A percentile compares a stretch with the other conserved stretches of the same genome.
Evolutionary conservation across 2,888 invertebrate species (phyloP).

Genomic region (Ennomos erosarius): DNA sequence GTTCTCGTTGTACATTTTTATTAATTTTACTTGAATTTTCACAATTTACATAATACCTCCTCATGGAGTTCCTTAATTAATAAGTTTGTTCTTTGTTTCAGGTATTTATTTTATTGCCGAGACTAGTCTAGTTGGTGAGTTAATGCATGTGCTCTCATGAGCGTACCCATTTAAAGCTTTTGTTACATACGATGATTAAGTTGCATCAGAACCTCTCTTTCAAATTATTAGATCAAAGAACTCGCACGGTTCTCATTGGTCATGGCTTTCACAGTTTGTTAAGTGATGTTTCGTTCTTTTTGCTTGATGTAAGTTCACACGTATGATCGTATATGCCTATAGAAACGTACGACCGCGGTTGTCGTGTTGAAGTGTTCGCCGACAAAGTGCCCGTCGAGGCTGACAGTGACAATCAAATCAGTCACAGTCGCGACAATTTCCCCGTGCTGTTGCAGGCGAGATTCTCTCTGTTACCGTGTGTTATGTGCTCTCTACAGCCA

Average conservation of each 20-base stretch:
- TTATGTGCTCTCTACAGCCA: slow-evolving; percentile 42
- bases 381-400: slow-evolving; percentile 71
- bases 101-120: slow-evolving; percentile 57
- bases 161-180: slow-evolving; percentile 25
- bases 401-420: slow-evolving; percentile 76
- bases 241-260: slow-evolving; percentile 26
- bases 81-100: slow-evolving; percentile 65
- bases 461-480: slow-evolving; percentile 43
- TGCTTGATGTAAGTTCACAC: slow-evolving; percentile 32
- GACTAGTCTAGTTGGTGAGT: slow-evolving; percentile 41
- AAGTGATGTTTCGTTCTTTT: slow-evolving; percentile 29
- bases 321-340: slow-evolving; percentile 18
- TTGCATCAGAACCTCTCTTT: slow-evolving; percentile 23
- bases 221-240: slow-evolving; percentile 36
- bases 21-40: slow-evolving; percentile 19
- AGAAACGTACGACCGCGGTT: slow-evolving; percentile 22
- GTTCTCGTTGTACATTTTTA: slow-evolving; percentile 28
- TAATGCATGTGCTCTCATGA: slow-evolving; percentile 18
- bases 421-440: slow-evolving; percentile 72
- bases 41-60: slow-evolving; percentile 2
- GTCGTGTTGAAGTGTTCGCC: slow-evolving; percentile 45
- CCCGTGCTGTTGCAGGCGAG: slow-evolving; percentile 24
- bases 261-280: slow-evolving; percentile 29
- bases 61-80: not conserved
- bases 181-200: slow-evolving; percentile 28